These are phyloP conservation scores for Hippoglossus stenolepis DNA, from an alignment of 2,113 vertebrate genomes.

Conservation along the genomic window DNA sequence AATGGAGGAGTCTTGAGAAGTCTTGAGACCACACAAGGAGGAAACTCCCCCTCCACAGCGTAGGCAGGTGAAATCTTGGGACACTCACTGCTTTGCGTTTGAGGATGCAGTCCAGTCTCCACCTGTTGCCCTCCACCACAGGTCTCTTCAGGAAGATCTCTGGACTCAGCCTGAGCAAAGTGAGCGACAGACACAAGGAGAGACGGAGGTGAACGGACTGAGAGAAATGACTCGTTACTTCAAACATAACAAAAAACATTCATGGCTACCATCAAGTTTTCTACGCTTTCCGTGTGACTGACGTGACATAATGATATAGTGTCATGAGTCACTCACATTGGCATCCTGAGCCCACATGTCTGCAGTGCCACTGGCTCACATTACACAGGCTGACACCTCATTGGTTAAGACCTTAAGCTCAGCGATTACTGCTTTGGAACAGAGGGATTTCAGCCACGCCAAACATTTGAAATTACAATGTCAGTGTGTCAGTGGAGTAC, in stretches of 20 bases:
- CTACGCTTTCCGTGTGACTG: conserved; percentile 1
- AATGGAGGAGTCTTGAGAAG: no score
- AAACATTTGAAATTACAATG: conserved; percentile 31
- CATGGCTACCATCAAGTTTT: not conserved
- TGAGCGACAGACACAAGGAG: not conserved
- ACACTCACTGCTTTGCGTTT: conserved; percentile 94
- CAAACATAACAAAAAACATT: not conserved
- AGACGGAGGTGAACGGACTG: not conserved
- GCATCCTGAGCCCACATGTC: conserved; percentile 35
- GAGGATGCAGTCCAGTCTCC: conserved; percentile 94
- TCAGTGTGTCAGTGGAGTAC: not conserved
- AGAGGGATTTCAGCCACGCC: conserved; percentile 31
- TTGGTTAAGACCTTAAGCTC: conserved; percentile 54
- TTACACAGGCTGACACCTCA: conserved; percentile 31
- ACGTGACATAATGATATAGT: conserved; percentile 45
- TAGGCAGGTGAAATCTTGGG: no score
- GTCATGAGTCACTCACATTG: conserved; percentile 36
- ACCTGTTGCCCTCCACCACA: conserved; percentile 95
- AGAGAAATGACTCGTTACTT: no score
- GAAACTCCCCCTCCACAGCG: no score
- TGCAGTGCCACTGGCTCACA: conserved; percentile 38
- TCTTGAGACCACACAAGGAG: no score
- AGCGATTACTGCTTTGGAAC: conserved; percentile 50
- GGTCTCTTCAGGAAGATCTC: conserved; percentile 98
- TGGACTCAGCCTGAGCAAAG: conserved; percentile 88